Conservation (phyloP, 2,888 invertebrate species). For the Prenolepis imparis region DNA sequence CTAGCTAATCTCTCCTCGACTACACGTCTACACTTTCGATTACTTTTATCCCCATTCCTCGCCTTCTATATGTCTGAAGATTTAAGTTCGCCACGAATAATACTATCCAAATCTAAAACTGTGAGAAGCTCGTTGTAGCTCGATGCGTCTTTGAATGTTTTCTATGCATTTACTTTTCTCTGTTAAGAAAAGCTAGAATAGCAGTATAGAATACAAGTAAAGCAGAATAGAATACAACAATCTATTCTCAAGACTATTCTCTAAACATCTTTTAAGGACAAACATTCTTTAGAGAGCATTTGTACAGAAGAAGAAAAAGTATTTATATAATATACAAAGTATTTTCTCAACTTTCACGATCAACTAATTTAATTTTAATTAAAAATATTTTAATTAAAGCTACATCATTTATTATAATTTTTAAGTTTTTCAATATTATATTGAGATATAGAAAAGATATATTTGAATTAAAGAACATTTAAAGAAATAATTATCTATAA, state of each 20-base stretch:
- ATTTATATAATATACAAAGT: not conserved
- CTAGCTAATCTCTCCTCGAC: conserved; percentile 46
- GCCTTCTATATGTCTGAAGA: conserved; percentile 19
- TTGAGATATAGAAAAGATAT: not conserved
- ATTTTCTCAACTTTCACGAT: not conserved
- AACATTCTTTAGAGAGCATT: not conserved
- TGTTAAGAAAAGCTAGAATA: conserved; percentile 24
- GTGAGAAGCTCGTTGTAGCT: conserved; percentile 10
- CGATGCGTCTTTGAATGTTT: conserved; percentile 35
- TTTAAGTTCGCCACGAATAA: conserved; percentile 38
- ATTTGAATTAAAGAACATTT: not conserved
- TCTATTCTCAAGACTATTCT: not conserved
- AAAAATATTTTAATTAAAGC: not conserved
- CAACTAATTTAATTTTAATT: not conserved
- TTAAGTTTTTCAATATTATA: not conserved
- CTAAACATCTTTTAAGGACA: conserved; percentile 25
- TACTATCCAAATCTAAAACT: conserved; percentile 39
- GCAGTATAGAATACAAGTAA: too few relatives aligned
- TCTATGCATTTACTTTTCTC: conserved; percentile 38
- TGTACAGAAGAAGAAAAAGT: not conserved
- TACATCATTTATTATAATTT: not conserved
- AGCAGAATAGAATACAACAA: conserved; percentile 29
- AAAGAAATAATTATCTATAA: not conserved
- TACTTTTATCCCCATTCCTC: conserved; percentile 18
- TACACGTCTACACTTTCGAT: not conserved